Percentiles rank a stretch among this genome's conserved stretches.
These are phyloP conservation scores for Goniozus legneri DNA, from an alignment of 1,140 invertebrate species.

Conservation along the genomic window DNA sequence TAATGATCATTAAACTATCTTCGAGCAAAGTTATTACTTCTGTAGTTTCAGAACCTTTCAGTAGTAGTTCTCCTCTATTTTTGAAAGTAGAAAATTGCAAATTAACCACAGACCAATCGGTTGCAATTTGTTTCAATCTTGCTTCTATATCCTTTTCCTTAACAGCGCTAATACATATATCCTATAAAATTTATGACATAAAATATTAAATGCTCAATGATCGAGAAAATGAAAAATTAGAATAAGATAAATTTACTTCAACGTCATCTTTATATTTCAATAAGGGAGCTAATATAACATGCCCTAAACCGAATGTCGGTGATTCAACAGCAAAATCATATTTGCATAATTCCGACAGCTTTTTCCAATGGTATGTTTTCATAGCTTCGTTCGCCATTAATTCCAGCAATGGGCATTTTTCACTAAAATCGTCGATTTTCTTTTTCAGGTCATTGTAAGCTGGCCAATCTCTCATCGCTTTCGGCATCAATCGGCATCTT, in stretches of 20 bases:
- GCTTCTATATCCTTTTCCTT: slow-evolving; percentile 90
- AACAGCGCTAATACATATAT: slow-evolving; percentile 85
- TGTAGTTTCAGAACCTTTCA: slow-evolving; percentile 73
- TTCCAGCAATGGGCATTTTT: slow-evolving; percentile 81
- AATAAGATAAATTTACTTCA: no score
- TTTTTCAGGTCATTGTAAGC: slow-evolving; percentile 83
- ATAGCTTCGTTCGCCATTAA: slow-evolving; percentile 88
- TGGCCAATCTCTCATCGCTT: slow-evolving; percentile 83
- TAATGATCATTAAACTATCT: slow-evolving; percentile 85
- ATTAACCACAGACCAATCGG: slow-evolving; percentile 77
- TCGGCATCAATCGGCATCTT: slow-evolving; percentile 77
- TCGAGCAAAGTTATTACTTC: slow-evolving; percentile 79
- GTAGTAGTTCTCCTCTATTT: slow-evolving; percentile 75
- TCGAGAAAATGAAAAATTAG: no score
- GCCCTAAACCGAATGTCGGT: slow-evolving; percentile 73
- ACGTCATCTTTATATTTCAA: slow-evolving; percentile 83
- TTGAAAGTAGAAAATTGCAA: slow-evolving; percentile 81
- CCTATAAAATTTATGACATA: no score
- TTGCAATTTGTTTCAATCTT: slow-evolving; percentile 79
- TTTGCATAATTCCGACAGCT: slow-evolving; percentile 67
- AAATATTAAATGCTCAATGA: no score
- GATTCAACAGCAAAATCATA: slow-evolving; percentile 77
- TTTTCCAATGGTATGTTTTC: slow-evolving; percentile 84
- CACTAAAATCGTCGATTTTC: slow-evolving; percentile 88
- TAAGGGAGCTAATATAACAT: slow-evolving; percentile 81